Evolutionary conservation across 2,113 vertebrate genomes (phyloP).

Genomic region (Psittacus erithacus): DNA sequence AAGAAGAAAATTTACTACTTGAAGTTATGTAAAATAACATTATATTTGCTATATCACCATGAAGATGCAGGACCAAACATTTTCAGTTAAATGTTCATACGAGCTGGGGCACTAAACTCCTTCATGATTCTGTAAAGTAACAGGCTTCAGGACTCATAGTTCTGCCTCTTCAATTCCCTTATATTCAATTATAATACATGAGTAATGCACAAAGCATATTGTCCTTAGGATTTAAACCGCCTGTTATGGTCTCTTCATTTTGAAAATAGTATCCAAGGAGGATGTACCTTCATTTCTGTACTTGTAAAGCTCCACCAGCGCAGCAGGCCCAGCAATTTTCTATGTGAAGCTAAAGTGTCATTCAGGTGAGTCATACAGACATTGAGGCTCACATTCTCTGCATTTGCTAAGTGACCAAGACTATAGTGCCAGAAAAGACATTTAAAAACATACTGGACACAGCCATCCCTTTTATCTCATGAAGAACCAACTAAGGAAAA

Average conservation of each 20-base stretch:
- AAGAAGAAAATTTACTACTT: conserved; percentile 49
- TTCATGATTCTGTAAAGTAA: neutral
- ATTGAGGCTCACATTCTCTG: neutral
- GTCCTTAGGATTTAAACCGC: neutral
- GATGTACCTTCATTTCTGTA: neutral
- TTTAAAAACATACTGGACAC: neutral
- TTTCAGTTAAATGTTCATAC: neutral
- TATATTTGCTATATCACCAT: neutral
- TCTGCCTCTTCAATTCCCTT: neutral
- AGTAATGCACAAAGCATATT: neutral
- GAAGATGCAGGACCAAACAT: neutral
- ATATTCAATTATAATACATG: neutral
- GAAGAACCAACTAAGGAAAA: neutral
- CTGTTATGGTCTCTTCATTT: neutral
- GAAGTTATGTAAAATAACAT: neutral
- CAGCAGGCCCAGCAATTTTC: rapidly evolving
- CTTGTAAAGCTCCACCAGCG: neutral
- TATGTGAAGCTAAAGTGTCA: neutral
- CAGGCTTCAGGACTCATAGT: neutral
- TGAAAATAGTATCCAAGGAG: neutral
- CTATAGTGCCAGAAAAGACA: neutral
- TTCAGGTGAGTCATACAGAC: neutral
- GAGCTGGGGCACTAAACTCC: neutral
- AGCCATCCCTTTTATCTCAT: neutral
- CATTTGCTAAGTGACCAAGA: neutral